Conservation (phyloP, 2,888 invertebrate genomes). For the Xylota segnis region DNA sequence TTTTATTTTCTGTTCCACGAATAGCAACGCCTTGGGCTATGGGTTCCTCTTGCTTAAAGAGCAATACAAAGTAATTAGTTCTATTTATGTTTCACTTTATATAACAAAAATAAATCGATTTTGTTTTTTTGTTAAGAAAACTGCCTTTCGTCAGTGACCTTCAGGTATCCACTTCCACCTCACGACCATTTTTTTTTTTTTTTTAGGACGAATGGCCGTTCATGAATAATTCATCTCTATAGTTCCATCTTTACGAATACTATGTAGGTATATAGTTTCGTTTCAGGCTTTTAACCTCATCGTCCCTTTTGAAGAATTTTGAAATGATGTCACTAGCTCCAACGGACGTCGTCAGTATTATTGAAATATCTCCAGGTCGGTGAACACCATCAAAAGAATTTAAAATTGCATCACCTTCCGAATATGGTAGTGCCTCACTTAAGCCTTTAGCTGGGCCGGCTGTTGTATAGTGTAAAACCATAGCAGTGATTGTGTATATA, state of each 20-base stretch:
- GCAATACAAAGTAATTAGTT: background rate
- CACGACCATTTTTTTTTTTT: background rate
- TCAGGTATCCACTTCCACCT: background rate
- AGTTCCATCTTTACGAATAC: background rate
- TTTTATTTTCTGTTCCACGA: too few species aligned
- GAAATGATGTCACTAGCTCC: background rate
- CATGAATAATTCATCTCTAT: slow-evolving; percentile 15
- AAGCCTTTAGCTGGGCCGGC: background rate
- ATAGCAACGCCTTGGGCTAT: too few species aligned
- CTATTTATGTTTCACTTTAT: background rate
- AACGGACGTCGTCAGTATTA: slow-evolving; percentile 13
- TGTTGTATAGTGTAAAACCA: background rate
- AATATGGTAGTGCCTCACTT: background rate
- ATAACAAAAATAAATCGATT: background rate
- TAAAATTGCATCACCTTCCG: slow-evolving; percentile 1
- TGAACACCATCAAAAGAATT: slow-evolving; percentile 17
- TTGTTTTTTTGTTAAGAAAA: background rate
- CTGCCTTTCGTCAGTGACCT: background rate
- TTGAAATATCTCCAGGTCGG: slow-evolving; percentile 42
- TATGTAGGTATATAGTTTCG: background rate
- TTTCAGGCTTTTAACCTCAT: background rate
- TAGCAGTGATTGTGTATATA: background rate
- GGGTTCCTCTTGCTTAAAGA: too few species aligned
- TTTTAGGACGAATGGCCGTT: background rate
- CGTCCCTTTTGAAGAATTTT: background rate